Evolutionary conservation across 1,140 invertebrate species (phyloP), one percentile per base, ranked within the genome.

Genomic region (Cheumatopsyche charites): DNA sequence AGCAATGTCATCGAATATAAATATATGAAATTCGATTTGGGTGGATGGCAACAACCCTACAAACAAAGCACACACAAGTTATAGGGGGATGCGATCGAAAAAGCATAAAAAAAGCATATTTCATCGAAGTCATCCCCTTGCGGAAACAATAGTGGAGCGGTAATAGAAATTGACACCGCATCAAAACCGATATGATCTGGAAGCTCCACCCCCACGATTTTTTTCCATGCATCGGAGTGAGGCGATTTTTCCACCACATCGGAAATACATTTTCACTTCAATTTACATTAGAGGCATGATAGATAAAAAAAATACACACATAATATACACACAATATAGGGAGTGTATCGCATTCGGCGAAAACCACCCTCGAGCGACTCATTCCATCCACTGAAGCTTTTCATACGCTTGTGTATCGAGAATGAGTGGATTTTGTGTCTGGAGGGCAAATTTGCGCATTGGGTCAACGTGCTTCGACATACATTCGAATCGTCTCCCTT

Each of bases 151-250:
- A 72, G 73, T 70, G 70, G 17, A 49, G 70, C 73, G 67, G 73
- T 72, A 75, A 75, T 75, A 75, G 73, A 75, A 75, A 75, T 75
- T 75, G 73, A 75, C 73, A 75, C 73, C 73, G 58, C 73, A 75
- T 75, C 73, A 73, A 67, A 72, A 67, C 73, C 63, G 73, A 75
- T 75, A 75, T 61, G 41, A 75, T 75, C 73, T 72, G 58, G 21
- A 21, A 55, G 11, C 15, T 13, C 42, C 66, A 13, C 49, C 42
- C 23, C 9, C 43, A 15, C 12, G n/a, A 42, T 47, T 47, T 66
- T 19, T 43, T 47, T 66, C 25, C 23, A 58, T 12, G 23, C 17
- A 12, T 6, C 4, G 49, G 55, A 19, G 19, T 17, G 21, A 13
- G 55, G 23, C 21, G 7, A 25, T 47, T 47, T 66, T 63, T 63